phyloP scores from a whole-genome alignment of 2,888 invertebrate genomes.

The Hypomecis atomaria region DNA sequence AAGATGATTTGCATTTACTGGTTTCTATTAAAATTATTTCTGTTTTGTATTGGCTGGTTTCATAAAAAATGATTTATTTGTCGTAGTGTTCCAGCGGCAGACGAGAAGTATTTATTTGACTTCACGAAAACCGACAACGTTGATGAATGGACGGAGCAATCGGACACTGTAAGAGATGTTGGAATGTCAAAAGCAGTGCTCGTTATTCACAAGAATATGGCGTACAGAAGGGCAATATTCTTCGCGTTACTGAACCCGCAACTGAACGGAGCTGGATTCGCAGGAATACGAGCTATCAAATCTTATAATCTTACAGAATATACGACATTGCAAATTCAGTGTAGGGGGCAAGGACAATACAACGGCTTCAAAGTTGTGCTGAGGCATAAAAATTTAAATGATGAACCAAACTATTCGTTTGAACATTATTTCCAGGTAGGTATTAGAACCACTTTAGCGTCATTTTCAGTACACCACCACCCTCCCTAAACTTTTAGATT shows the following conservation, averaged over 20 bases:
- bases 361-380: conserved; percentile 86
- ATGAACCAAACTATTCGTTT: conserved; percentile 85
- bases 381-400: conserved; percentile 82
- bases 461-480: no score
- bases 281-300: conserved; percentile 82
- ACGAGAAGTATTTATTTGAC: conserved; percentile 81
- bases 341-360: conserved; percentile 85
- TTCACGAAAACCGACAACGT: conserved; percentile 82
- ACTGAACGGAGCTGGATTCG: conserved; percentile 88
- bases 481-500: no score
- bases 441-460: conserved; percentile 7
- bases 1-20: no score
- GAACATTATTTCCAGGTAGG: conserved; percentile 85
- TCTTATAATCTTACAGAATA: conserved; percentile 79
- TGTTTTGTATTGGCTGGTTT: no score
- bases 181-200: conserved; percentile 88
- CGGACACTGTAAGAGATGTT: conserved; percentile 86
- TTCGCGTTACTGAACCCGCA: conserved; percentile 87
- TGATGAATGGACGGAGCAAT: conserved; percentile 85
- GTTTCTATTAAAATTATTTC: no score
- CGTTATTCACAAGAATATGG: conserved; percentile 83
- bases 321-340: conserved; percentile 78
- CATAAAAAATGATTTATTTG: conserved; percentile 12
- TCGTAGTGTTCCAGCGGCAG: conserved; percentile 53
- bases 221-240: conserved; percentile 86